A percentile compares a stretch with the other conserved stretches of the same genome.
Evolutionary conservation across 2,888 invertebrate species (phyloP).

Genomic region (Apodemia zela): DNA sequence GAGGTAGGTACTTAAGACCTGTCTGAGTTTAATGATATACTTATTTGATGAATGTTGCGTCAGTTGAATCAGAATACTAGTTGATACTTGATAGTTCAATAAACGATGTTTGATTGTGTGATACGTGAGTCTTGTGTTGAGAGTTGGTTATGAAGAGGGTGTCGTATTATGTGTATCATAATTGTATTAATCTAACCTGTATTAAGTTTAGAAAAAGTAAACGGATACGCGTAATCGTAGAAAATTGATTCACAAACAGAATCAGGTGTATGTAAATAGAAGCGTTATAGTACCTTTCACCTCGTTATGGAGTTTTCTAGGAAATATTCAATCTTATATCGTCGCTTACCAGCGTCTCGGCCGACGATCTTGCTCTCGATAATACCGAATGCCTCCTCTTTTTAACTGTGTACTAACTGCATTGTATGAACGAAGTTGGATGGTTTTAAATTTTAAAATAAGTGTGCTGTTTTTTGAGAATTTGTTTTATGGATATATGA

Average conservation of each 20-base stretch:
- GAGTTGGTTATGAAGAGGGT: no score
- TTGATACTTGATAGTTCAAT: no score
- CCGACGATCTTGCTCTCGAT: slow-evolving; percentile 28
- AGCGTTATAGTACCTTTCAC: slow-evolving; percentile 23
- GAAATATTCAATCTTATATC: slow-evolving; percentile 27
- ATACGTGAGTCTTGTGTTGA: no score
- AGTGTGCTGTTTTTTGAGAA: not conserved
- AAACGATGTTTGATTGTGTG: no score
- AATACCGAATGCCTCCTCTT: slow-evolving; percentile 28
- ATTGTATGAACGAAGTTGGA: not conserved
- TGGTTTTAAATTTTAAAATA: not conserved
- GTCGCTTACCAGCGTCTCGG: slow-evolving; percentile 26
- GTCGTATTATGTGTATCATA: no score
- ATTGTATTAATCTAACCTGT: no score
- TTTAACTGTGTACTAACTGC: slow-evolving; percentile 20
- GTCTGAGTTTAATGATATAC: no score
- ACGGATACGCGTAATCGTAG: not conserved
- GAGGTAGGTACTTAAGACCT: no score
- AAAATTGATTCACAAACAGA: slow-evolving; percentile 16
- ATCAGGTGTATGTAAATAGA: slow-evolving; percentile 19
- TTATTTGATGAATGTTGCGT: no score
- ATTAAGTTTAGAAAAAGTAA: no score
- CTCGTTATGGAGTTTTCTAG: slow-evolving; percentile 25
- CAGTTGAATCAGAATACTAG: no score
- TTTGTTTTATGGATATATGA: no score